Evolutionary conservation across 2,888 invertebrate genomes (phyloP), one percentile per base, ranked within the genome.

Genomic region (Diadegma fenestrale): DNA sequence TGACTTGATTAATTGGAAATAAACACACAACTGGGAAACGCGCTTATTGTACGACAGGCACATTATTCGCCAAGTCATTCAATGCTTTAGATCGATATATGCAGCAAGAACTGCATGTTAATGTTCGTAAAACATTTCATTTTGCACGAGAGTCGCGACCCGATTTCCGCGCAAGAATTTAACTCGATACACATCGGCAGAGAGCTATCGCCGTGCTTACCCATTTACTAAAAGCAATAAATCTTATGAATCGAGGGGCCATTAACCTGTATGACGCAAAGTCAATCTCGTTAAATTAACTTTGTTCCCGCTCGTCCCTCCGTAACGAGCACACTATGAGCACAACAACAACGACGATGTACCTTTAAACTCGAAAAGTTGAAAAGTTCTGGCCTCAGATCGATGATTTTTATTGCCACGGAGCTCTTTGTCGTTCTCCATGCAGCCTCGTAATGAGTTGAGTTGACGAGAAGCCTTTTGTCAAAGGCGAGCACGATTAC

Each of bases 221-320:
- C 37, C 37, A 26, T 45, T 68, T 71, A 45, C 75, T 54, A 33
- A 64, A 54, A 69, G 80, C 64, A 37, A 63, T 84, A 75, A 80
- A 80, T 80, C 75, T 61, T 69, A 41, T n/a, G 64, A 76, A 69
- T 71, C 69, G 75, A 63, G 7, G 17, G 45, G 63, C 69, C 63
- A 69, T 76, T 80, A 83, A 63, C 51, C 83, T 45, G 69, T 5
- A 77, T 76, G 71, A 76, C 75, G 83, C 71, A 76, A 84, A 71
- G 45, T 75, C 54, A 76, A 54, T 84, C 75, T 76, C 80, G 68
- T 80, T 64, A 84, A 80, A 69, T 63, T 12, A 45, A 51, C 54
- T 79, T 33, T 30, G 64, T 48, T 30, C 33, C 17, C n/a, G n/a
- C 41, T 68, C n/a, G 73, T 45, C 73, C 19, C 63, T 76, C 71